Conservation (phyloP, 2,113 vertebrate genomes). For the Paradisaea rubra region DNA sequence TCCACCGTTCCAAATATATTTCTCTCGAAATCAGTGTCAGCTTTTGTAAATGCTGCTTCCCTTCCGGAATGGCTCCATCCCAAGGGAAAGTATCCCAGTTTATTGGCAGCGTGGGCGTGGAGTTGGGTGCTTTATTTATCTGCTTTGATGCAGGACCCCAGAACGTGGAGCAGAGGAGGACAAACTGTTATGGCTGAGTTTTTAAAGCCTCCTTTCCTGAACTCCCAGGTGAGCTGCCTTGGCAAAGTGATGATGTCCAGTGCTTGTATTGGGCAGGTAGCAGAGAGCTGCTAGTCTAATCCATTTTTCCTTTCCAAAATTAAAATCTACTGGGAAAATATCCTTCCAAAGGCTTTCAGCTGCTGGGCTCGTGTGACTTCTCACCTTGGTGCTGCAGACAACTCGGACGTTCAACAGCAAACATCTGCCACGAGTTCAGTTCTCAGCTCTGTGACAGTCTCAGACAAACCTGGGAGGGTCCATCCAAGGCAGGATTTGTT, state of each 20-base stretch:
- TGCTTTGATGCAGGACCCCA: background rate
- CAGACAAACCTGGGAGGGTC: background rate
- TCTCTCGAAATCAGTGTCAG: background rate
- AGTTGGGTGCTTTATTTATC: background rate
- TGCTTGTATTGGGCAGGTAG: background rate
- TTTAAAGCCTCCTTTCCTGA: background rate
- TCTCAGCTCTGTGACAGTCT: background rate
- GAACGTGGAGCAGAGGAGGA: background rate
- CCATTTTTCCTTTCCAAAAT: background rate
- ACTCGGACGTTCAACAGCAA: rapidly evolving
- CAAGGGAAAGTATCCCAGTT: background rate
- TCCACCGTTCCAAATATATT: background rate
- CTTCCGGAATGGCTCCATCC: background rate
- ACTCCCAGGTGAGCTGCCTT: background rate
- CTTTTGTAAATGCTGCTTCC: background rate
- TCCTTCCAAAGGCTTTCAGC: background rate
- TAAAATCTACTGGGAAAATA: background rate
- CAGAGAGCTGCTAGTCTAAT: background rate
- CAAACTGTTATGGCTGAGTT: background rate
- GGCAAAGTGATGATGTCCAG: background rate
- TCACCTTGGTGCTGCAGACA: background rate
- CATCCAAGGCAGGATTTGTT: background rate
- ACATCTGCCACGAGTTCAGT: background rate
- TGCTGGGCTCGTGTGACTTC: background rate
- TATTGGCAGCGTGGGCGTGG: background rate